phyloP scores from a whole-genome alignment of 2,888 invertebrate species.

The Drosophila leonis region DNA sequence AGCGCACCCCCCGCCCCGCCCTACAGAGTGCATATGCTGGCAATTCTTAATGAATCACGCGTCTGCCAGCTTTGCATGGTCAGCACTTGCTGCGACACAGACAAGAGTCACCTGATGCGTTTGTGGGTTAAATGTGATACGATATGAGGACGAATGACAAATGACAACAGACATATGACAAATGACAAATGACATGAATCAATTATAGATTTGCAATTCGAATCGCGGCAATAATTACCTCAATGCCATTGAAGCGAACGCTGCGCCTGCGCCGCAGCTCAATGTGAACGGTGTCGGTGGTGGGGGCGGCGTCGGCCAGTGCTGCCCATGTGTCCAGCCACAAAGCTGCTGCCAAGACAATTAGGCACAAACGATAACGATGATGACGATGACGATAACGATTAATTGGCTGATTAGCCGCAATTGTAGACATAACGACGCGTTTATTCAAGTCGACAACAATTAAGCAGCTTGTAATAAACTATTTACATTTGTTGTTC shows the following conservation, averaged over 20 bases:
- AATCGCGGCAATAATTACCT: conserved; percentile 69
- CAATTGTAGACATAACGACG: conserved; percentile 57
- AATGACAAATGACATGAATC: conserved; percentile 11
- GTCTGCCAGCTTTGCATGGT: neutral
- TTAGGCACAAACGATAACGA: conserved; percentile 56
- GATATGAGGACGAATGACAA: conserved; percentile 6
- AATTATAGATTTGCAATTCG: conserved; percentile 2
- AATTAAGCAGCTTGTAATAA: conserved; percentile 49
- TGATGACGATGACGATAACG: conserved; percentile 31
- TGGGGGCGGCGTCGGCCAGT: conserved; percentile 20
- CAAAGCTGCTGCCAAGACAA: conserved; percentile 64
- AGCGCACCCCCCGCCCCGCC: neutral
- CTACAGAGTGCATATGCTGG: conserved; percentile 36
- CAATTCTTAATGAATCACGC: conserved; percentile 37
- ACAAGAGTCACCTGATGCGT: conserved; percentile 25
- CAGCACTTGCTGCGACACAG: neutral
- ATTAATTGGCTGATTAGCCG: conserved; percentile 43
- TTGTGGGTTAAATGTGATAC: conserved; percentile 15
- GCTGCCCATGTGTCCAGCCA: conserved; percentile 45
- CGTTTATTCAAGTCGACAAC: conserved; percentile 45
- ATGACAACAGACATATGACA: conserved; percentile 1
- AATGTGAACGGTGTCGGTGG: conserved; percentile 68
- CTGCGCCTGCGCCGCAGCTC: conserved; percentile 83
- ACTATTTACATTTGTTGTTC: conserved; percentile 54
- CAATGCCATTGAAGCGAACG: conserved; percentile 82